These are phyloP conservation scores for Caiman crocodilus DNA, from an alignment of 2,797 vertebrate genomes.

Conservation along the genomic window DNA sequence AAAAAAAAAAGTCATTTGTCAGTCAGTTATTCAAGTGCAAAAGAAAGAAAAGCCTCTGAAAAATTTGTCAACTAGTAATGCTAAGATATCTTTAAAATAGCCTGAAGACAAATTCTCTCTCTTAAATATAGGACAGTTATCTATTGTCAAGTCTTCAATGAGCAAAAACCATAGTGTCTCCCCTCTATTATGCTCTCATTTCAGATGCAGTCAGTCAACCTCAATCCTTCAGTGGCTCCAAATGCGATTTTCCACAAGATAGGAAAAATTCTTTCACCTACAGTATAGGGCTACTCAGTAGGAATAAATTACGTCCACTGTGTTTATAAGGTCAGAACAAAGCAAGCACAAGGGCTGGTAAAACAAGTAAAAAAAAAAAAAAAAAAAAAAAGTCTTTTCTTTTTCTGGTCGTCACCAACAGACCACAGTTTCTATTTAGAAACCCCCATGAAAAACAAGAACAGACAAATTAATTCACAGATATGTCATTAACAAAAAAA, in stretches of 20 bases:
- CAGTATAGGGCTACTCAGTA: not conserved
- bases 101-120: not conserved
- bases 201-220: not conserved
- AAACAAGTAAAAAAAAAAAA: not conserved
- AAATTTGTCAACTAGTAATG: not conserved
- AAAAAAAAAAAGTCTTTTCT: not conserved
- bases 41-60: not conserved
- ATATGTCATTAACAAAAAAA: not conserved
- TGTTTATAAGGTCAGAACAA: not conserved
- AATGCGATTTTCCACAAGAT: not conserved
- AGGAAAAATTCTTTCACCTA: not conserved
- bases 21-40: not conserved
- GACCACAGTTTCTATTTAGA: not conserved
- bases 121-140: not conserved
- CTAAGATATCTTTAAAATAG: not conserved
- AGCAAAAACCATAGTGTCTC: not conserved
- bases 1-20: not conserved
- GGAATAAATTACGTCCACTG: not conserved
- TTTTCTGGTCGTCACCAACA: not conserved
- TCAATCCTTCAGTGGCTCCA: not conserved
- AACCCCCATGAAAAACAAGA: not conserved
- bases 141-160: rapidly evolving
- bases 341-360: not conserved
- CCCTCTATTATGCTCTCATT: rapidly evolving
- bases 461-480: not conserved